Conservation (phyloP, 2,888 invertebrate genomes). For the Leptopilina myrica region DNA sequence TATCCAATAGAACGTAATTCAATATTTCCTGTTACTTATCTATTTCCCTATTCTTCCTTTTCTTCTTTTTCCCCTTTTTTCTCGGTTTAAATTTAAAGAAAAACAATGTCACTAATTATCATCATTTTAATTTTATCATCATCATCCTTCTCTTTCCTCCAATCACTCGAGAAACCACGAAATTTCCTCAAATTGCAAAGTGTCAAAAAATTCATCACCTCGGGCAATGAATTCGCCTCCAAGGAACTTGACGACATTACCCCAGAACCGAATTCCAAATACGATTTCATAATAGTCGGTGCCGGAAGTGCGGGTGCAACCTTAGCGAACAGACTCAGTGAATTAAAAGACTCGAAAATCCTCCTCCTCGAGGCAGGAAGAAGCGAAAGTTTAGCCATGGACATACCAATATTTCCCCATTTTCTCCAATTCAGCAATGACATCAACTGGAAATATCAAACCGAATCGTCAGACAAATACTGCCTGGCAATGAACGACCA, state of each 20-base stretch:
- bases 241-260: conserved; percentile 79
- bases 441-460: conserved; percentile 89
- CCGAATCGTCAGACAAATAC: conserved; percentile 84
- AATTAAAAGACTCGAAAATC: conserved; percentile 83
- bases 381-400: conserved; percentile 85
- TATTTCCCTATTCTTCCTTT: no score
- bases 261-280: conserved; percentile 78
- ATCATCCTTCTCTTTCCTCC: not conserved
- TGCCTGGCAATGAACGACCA: conserved; percentile 79
- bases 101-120: not conserved
- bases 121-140: not conserved
- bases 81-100: not conserved
- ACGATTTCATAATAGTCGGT: conserved; percentile 88
- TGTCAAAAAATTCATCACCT: conserved; percentile 76
- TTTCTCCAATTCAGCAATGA: conserved; percentile 83
- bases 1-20: no score
- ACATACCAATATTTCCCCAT: conserved; percentile 85
- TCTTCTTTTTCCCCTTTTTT: no score
- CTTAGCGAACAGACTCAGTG: conserved; percentile 85
- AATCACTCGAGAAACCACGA: not conserved
- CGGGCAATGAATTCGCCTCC: conserved; percentile 77
- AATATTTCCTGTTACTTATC: no score
- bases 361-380: conserved; percentile 86
- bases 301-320: conserved; percentile 90
- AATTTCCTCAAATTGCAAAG: not conserved